phyloP scores from a whole-genome alignment of 2,113 vertebrate species.

The Hyperoodon ampullatus region DNA sequence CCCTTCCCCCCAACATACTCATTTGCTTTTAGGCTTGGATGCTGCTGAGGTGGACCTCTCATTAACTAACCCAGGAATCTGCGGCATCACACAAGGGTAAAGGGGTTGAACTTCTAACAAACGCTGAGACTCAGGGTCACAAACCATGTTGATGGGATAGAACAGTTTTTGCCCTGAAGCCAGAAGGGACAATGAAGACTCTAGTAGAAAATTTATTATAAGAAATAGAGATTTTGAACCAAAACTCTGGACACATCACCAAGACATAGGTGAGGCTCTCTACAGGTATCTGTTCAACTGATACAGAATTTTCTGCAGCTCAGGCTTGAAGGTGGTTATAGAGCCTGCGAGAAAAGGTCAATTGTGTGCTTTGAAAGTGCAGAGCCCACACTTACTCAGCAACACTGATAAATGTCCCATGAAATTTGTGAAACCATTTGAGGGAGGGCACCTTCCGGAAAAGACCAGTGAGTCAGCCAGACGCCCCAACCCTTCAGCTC shows the following conservation, averaged over 20 bases:
- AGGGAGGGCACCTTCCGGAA: background rate
- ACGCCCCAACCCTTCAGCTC: background rate
- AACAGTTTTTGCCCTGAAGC: background rate
- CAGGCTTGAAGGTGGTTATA: no score
- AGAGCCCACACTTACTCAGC: background rate
- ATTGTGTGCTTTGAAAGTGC: background rate
- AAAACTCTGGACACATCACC: background rate
- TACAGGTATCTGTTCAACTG: background rate
- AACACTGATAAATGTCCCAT: background rate
- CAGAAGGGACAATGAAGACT: background rate
- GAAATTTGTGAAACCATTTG: background rate
- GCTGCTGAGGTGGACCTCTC: rapidly evolving
- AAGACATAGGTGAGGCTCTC: background rate
- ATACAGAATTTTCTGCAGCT: background rate
- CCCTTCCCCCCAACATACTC: background rate
- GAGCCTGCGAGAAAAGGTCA: background rate
- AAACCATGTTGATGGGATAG: background rate
- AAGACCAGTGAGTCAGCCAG: background rate
- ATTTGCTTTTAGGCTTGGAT: background rate
- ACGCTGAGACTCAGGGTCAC: background rate
- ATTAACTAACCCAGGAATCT: background rate
- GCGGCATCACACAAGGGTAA: background rate
- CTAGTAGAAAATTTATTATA: background rate
- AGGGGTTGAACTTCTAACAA: background rate
- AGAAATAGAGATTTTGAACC: background rate